Percentiles rank a stretch among this genome's conserved stretches.
Evolutionary conservation across 2,888 invertebrate genomes (phyloP).

Genomic region (Synergus gifuensis): DNA sequence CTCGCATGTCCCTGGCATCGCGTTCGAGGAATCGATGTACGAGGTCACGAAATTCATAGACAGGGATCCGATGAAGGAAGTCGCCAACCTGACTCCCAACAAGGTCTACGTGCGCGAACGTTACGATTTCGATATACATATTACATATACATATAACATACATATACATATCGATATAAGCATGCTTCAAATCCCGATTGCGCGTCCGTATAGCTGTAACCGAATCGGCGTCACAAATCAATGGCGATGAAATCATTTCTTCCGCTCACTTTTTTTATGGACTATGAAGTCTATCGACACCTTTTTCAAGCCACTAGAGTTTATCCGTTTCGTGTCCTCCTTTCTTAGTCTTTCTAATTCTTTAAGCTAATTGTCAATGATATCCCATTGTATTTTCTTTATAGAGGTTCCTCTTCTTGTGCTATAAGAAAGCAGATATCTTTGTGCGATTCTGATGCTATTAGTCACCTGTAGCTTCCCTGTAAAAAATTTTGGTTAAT

Average conservation of each 20-base stretch:
- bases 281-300: constrained; percentile 15
- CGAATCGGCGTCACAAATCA: constrained; percentile 22
- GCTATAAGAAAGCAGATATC: background rate
- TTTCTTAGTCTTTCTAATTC: background rate
- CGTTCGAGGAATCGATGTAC: constrained; percentile 60
- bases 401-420: background rate
- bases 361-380: background rate
- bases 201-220: constrained; percentile 35
- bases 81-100: constrained; percentile 37
- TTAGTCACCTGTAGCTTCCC: background rate
- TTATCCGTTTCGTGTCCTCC: background rate
- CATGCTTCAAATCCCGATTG: background rate
- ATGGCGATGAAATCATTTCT: background rate
- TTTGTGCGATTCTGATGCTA: background rate
- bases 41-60: constrained; percentile 63
- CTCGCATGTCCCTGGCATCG: constrained; percentile 48
- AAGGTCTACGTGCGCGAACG: constrained; percentile 38
- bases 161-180: constrained; percentile 1
- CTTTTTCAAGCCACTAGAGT: background rate
- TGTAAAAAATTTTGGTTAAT: background rate
- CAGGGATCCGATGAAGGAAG: constrained; percentile 46
- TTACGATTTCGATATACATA: constrained; percentile 11
- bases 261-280: background rate
- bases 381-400: background rate
- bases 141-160: background rate